phyloP scores from a whole-genome alignment of 92 coral and sea anemone genomes.

The Epizoanthus fatuus region DNA sequence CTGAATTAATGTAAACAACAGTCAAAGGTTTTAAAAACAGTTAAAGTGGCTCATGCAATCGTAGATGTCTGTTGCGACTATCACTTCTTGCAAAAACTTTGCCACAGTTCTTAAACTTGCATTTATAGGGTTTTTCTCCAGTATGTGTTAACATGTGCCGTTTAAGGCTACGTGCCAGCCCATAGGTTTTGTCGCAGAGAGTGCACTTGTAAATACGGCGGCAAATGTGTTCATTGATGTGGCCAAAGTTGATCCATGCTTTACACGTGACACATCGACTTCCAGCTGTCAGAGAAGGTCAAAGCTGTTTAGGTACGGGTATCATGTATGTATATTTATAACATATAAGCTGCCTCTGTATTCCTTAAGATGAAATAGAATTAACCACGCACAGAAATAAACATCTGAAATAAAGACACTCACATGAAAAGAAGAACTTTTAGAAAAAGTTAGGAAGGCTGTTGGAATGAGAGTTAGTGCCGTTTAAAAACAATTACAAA shows the following conservation, averaged over 20 bases:
- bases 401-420: no score
- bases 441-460: no score
- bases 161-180: background rate
- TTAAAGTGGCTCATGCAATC: background rate
- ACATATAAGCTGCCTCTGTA: no score
- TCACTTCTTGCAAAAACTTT: conserved; percentile 63
- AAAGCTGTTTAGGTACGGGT: background rate
- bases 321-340: background rate
- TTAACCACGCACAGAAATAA: no score
- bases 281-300: conserved; percentile 7
- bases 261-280: background rate
- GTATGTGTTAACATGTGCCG: conserved; percentile 52
- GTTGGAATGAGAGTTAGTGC: no score
- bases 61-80: conserved; percentile 50
- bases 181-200: conserved; percentile 6
- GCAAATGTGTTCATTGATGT: background rate
- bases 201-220: background rate
- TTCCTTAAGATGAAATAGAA: no score
- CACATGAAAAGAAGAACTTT: no score
- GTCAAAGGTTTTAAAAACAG: no score
- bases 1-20: no score
- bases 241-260: conserved; percentile 5
- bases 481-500: no score
- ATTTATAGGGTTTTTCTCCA: conserved; percentile 64
- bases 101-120: conserved; percentile 51